phyloP scores from a whole-genome alignment of 2,797 vertebrate species.

The Sciurus vulgaris region DNA sequence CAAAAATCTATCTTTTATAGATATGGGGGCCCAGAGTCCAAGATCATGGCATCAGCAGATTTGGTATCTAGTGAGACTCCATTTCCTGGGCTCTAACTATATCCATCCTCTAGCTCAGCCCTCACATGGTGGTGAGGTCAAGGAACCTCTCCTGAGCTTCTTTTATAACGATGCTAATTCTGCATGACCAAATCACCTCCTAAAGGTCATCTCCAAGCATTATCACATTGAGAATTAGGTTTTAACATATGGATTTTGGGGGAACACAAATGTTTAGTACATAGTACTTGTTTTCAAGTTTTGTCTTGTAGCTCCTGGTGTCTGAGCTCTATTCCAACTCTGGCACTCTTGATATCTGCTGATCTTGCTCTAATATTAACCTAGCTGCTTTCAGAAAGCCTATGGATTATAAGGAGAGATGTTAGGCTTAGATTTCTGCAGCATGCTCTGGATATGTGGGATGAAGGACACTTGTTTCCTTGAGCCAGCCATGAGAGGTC shows the following conservation, averaged over 20 bases:
- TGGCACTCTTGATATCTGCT: background rate
- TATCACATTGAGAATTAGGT: background rate
- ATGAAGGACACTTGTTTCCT: background rate
- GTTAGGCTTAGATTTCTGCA: background rate
- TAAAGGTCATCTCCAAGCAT: background rate
- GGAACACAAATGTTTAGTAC: background rate
- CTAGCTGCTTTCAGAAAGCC: background rate
- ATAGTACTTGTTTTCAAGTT: background rate
- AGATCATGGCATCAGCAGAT: background rate
- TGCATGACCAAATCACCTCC: background rate
- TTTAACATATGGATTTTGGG: background rate
- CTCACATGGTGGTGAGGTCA: background rate
- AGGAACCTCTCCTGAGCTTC: background rate
- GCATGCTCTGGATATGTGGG: background rate
- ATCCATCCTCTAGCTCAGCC: background rate
- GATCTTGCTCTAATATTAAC: constrained; percentile 5
- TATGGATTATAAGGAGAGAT: background rate
- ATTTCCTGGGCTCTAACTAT: background rate
- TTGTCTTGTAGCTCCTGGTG: background rate
- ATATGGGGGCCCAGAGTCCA: background rate
- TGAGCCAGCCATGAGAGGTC: background rate
- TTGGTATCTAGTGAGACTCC: background rate
- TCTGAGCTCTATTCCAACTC: background rate
- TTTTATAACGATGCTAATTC: background rate
- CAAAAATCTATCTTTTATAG: background rate